phyloP scores from a whole-genome alignment of 2,113 vertebrate genomes.

The Cyphomyrus plagiostoma region DNA sequence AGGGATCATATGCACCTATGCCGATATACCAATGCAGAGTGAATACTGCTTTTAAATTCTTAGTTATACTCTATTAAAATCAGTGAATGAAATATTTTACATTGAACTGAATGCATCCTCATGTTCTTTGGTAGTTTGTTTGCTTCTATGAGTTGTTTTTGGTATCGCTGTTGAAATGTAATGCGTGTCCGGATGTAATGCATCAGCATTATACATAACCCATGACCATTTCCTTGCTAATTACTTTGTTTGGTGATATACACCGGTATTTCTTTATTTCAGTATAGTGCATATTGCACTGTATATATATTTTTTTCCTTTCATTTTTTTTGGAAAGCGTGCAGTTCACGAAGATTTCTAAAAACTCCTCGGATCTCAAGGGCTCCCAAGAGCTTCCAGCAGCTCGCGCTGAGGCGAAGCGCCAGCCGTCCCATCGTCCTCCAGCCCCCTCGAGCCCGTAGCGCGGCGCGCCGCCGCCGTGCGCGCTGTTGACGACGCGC shows the following conservation, averaged over 20 bases:
- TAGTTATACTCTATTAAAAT: background rate
- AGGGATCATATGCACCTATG: background rate
- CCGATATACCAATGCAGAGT: background rate
- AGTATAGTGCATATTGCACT: background rate
- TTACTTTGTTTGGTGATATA: background rate
- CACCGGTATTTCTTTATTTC: background rate
- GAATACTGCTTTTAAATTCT: background rate
- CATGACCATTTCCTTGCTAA: background rate
- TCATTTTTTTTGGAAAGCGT: background rate
- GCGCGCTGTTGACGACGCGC: conserved; percentile 2
- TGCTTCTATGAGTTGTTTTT: background rate
- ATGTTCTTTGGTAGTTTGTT: background rate
- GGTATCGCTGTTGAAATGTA: background rate
- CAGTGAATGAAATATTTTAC: background rate
- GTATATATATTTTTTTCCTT: background rate
- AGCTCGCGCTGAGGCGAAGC: background rate
- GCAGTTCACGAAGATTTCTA: background rate
- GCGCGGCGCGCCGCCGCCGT: background rate
- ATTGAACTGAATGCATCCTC: background rate
- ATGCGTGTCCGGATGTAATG: background rate
- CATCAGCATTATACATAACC: background rate
- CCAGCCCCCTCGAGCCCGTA: background rate
- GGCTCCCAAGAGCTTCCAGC: background rate
- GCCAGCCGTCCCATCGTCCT: background rate
- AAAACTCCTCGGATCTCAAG: background rate